Evolutionary conservation across 2,113 vertebrate genomes (phyloP).

Genomic region (Petrocephalus microphthalmus): DNA sequence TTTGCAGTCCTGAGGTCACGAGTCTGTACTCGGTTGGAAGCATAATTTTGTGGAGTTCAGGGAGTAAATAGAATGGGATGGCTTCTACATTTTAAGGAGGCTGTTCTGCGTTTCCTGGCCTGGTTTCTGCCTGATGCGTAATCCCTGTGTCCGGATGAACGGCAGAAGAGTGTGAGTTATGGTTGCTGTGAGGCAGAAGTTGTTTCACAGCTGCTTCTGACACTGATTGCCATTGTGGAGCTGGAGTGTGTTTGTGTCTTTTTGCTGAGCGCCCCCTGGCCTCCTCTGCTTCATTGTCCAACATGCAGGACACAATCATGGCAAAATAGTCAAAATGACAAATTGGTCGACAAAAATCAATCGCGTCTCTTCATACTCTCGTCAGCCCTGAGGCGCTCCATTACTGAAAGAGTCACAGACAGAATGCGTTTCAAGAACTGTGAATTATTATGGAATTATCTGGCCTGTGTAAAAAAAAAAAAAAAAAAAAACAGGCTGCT

Average conservation of each 20-base stretch:
- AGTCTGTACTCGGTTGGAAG: not conserved
- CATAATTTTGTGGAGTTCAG: not conserved
- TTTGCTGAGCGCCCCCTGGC: not conserved
- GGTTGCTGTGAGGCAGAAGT: not conserved
- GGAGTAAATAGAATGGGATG: not conserved
- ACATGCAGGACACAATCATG: constrained; percentile 21
- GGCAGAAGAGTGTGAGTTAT: not conserved
- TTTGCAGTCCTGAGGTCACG: not conserved
- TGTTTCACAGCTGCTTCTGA: not conserved
- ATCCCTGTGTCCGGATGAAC: constrained; percentile 33
- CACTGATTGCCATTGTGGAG: not conserved
- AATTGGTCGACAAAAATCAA: constrained; percentile 34
- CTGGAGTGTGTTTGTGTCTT: not conserved
- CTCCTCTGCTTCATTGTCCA: not conserved
- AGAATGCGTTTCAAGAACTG: constrained; percentile 17
- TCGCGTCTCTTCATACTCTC: constrained; percentile 24
- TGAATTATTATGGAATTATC: constrained; percentile 12
- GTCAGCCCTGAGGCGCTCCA: constrained; percentile 21
- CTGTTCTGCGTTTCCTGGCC: constrained; percentile 20
- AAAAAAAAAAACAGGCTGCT: not conserved
- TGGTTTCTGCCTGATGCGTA: constrained; percentile 27
- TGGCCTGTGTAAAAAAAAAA: not conserved
- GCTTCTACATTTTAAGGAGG: not conserved
- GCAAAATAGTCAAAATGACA: constrained; percentile 20
- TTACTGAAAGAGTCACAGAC: constrained; percentile 20